A percentile compares a stretch with the other conserved stretches of the same genome.
These are phyloP conservation scores for Mythimna loreyi DNA, from an alignment of 2,888 invertebrate species.

Conservation along the genomic window DNA sequence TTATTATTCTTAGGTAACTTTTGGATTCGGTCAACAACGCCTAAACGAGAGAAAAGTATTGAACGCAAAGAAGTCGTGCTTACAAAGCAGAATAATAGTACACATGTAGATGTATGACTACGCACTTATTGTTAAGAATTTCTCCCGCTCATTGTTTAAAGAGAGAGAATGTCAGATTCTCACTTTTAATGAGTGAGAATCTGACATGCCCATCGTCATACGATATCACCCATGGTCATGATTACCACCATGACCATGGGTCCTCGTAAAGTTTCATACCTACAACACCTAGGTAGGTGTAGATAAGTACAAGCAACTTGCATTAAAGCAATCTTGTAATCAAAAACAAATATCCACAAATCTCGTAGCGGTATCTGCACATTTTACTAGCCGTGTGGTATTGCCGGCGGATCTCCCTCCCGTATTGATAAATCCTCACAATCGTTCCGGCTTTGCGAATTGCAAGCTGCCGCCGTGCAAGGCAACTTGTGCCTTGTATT, in stretches of 20 bases:
- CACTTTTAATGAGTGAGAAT: no score
- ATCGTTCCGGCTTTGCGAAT: constrained; percentile 84
- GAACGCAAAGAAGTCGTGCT: no score
- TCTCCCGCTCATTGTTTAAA: no score
- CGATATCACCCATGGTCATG: no score
- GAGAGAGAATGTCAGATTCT: no score
- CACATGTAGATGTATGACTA: not conserved
- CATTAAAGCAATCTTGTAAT: constrained; percentile 45
- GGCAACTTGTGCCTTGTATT: constrained; percentile 79
- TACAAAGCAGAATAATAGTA: not conserved
- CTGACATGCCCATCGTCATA: no score
- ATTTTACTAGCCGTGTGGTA: constrained; percentile 65
- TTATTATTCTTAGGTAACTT: no score
- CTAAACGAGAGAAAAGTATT: not conserved
- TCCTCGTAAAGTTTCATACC: no score
- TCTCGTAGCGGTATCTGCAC: constrained; percentile 64
- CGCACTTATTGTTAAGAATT: not conserved
- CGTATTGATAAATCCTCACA: constrained; percentile 86
- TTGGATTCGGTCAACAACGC: not conserved
- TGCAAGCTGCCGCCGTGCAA: constrained; percentile 74
- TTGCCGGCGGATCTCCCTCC: constrained; percentile 74
- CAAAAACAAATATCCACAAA: constrained; percentile 65
- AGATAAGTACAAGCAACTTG: not conserved
- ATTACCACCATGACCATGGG: no score
- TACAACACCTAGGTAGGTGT: no score